Percentiles rank a stretch among this genome's conserved stretches.
These are phyloP conservation scores for Lasiommata megera DNA, from an alignment of 2,888 invertebrate genomes.

Conservation along the genomic window DNA sequence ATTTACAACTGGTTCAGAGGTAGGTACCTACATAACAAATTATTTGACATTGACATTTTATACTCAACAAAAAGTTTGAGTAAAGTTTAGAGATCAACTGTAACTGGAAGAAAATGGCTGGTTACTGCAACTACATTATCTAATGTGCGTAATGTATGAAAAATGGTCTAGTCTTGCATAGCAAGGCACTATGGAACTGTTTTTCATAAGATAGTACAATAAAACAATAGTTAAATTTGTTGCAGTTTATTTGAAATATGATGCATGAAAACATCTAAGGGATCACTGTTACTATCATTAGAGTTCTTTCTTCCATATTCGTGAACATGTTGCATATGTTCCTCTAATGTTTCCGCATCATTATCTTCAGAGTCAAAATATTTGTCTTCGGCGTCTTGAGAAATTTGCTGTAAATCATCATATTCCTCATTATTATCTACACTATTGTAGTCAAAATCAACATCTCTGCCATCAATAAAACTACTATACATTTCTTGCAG, in stretches of 20 bases:
- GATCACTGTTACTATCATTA: conserved; percentile 76
- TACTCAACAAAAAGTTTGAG: too few relatives aligned
- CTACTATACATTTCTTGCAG: conserved; percentile 91
- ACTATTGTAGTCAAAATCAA: conserved; percentile 89
- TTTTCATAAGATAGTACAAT: too few relatives aligned
- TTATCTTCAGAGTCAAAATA: conserved; percentile 94
- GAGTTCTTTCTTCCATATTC: conserved; percentile 54
- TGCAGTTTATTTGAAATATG: conserved; percentile 69
- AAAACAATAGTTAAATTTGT: conserved; percentile 22
- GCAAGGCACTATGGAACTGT: too few relatives aligned
- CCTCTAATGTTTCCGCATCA: conserved; percentile 71
- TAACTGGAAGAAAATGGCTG: too few relatives aligned
- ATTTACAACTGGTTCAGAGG: too few relatives aligned
- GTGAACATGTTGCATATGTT: conserved; percentile 63
- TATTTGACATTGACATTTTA: too few relatives aligned
- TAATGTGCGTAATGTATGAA: too few relatives aligned
- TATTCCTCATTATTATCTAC: conserved; percentile 91
- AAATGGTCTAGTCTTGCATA: too few relatives aligned
- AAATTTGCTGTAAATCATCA: conserved; percentile 85
- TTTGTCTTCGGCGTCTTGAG: conserved; percentile 92
- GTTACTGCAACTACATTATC: too few relatives aligned
- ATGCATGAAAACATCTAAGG: conserved; percentile 88
- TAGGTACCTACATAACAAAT: too few relatives aligned
- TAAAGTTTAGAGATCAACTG: too few relatives aligned
- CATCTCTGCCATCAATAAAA: conserved; percentile 91